These are phyloP conservation scores for Aleiodes alternator DNA, from an alignment of 2,888 invertebrate genomes.

Conservation along the genomic window DNA sequence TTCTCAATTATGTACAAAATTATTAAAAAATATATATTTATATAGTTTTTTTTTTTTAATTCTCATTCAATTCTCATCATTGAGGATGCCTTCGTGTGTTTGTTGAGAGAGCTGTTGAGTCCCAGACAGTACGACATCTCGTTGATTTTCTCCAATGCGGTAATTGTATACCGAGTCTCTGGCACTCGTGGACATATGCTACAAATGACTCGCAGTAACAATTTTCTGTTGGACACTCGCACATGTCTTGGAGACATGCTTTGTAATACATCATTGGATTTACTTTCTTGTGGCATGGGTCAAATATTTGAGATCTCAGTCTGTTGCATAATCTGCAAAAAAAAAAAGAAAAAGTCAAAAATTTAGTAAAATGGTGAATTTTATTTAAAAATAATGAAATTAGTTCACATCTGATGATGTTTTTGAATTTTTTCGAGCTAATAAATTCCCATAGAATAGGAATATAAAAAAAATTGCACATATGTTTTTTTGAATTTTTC, in stretches of 20 bases:
- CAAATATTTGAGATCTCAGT: constrained; percentile 80
- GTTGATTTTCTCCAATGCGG: constrained; percentile 84
- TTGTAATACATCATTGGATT: constrained; percentile 89
- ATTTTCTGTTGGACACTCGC: constrained; percentile 87
- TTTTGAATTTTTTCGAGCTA: no score
- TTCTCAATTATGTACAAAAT: constrained; percentile 26
- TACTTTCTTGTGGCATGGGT: constrained; percentile 86
- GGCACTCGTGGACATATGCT: constrained; percentile 93
- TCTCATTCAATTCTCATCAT: constrained; percentile 33
- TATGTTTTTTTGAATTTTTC: no score
- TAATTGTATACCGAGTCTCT: constrained; percentile 84
- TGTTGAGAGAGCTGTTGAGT: constrained; percentile 54
- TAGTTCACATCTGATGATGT: no score
- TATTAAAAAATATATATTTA: constrained; percentile 18
- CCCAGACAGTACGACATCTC: constrained; percentile 79
- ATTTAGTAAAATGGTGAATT: no score
- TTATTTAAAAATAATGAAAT: no score
- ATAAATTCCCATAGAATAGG: no score
- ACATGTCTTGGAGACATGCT: constrained; percentile 91
- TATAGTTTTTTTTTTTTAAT: constrained; percentile 29
- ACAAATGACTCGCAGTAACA: constrained; percentile 94
- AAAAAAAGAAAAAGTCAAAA: background rate
- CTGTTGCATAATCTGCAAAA: constrained; percentile 76
- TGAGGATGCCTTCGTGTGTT: constrained; percentile 54
- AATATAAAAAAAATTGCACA: no score